A percentile compares a stretch with the other conserved stretches of the same genome.
These are phyloP conservation scores for Machimus atricapillus DNA, from an alignment of 2,888 invertebrate genomes.

Conservation along the genomic window DNA sequence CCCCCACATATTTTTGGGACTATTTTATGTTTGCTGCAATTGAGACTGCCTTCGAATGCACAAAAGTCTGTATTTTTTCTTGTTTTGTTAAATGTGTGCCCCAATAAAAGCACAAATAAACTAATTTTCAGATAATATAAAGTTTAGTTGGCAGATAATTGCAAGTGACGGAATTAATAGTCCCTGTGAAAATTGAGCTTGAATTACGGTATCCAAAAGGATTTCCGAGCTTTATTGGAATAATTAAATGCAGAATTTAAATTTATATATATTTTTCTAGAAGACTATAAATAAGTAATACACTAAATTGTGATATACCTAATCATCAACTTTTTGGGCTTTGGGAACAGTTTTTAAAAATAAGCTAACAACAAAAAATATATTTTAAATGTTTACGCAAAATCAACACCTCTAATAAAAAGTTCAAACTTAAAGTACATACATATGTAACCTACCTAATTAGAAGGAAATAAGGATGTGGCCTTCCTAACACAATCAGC, in stretches of 20 bases:
- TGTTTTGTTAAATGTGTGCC: background rate
- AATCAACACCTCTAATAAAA: no score
- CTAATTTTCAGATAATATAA: background rate
- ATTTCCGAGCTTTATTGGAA: background rate
- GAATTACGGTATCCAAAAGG: background rate
- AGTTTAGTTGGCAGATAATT: background rate
- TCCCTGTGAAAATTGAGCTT: background rate
- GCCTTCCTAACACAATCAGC: no score
- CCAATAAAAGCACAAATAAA: background rate
- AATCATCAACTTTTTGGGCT: no score
- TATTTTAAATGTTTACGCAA: no score
- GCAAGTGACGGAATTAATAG: background rate
- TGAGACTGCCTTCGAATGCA: background rate
- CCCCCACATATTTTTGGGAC: background rate
- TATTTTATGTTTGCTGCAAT: background rate
- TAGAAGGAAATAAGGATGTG: no score
- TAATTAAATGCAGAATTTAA: background rate
- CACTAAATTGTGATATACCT: no score
- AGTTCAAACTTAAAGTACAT: no score
- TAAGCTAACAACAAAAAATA: no score
- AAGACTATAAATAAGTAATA: no score
- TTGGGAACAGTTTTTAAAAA: no score
- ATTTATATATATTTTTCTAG: no score
- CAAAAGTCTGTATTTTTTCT: background rate
- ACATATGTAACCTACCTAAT: no score